These are phyloP conservation scores for Porites lutea DNA, from an alignment of 64 coral and sea anemone genomes.

Conservation along the genomic window DNA sequence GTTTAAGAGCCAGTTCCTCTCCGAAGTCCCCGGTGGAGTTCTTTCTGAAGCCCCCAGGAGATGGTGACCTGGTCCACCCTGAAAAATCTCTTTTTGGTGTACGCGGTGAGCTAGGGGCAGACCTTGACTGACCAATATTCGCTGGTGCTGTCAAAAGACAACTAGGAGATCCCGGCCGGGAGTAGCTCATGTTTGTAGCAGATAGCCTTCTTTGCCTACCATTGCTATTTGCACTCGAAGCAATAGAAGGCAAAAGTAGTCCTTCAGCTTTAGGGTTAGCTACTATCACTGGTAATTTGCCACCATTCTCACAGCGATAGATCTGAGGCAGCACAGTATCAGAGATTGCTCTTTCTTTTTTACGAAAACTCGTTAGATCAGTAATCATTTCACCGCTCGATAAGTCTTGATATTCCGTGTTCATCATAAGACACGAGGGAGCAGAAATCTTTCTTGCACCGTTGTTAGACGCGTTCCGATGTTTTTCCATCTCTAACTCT, in stretches of 20 bases:
- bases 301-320: neutral
- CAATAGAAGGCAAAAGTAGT: neutral
- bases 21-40: neutral
- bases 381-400: neutral
- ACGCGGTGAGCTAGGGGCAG: constrained; percentile 10
- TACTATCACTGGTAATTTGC: neutral
- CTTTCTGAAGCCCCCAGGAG: neutral
- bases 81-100: too few relatives aligned
- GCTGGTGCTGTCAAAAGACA: neutral
- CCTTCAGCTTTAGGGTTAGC: neutral
- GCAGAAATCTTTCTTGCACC: constrained; percentile 14
- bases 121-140: neutral
- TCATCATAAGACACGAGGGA: neutral
- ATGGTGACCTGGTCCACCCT: neutral
- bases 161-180: neutral
- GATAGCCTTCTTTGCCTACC: neutral
- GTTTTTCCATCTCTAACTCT: constrained; percentile 15
- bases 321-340: neutral
- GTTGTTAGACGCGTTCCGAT: neutral
- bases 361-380: neutral
- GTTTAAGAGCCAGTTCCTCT: too few relatives aligned
- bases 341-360: neutral
- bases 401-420: neutral
- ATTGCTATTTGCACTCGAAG: neutral
- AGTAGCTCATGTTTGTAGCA: neutral